A percentile compares a stretch with the other conserved stretches of the same genome.
These are phyloP conservation scores for Rhinopomastus cyanomelas DNA, from an alignment of 2,113 vertebrate species.

Conservation along the genomic window DNA sequence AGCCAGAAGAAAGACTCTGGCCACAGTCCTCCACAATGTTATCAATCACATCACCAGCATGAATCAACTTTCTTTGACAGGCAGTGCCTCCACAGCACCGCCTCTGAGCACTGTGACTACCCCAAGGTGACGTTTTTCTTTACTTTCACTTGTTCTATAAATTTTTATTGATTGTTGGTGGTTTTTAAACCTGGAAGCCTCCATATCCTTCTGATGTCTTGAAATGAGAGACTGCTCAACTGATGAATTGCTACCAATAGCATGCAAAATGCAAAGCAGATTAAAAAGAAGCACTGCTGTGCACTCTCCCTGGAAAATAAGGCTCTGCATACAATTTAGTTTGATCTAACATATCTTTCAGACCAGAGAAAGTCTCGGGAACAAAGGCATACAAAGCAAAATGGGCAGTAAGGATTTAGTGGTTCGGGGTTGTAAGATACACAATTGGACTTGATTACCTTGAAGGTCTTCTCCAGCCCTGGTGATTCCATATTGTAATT, in stretches of 20 bases:
- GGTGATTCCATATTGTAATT: no score
- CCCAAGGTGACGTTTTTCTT: not conserved
- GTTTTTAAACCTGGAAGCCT: not conserved
- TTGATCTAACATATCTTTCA: not conserved
- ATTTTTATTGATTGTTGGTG: not conserved
- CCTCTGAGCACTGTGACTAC: not conserved
- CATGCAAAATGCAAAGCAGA: not conserved
- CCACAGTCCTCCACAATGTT: not conserved
- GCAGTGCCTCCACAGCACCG: rapidly evolving
- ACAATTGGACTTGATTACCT: no score
- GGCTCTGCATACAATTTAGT: not conserved
- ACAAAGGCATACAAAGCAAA: not conserved
- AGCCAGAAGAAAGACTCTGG: not conserved
- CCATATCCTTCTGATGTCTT: not conserved
- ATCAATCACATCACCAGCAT: not conserved
- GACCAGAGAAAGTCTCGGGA: not conserved
- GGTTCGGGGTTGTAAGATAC: no score
- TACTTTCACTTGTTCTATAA: not conserved
- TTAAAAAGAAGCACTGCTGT: not conserved
- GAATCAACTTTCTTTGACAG: not conserved
- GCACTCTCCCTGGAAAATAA: not conserved
- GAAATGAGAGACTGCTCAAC: not conserved
- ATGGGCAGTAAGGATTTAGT: no score
- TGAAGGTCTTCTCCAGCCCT: no score
- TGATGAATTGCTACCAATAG: not conserved